Conservation (phyloP, 2,888 invertebrate species). For the Hololepta plana region DNA sequence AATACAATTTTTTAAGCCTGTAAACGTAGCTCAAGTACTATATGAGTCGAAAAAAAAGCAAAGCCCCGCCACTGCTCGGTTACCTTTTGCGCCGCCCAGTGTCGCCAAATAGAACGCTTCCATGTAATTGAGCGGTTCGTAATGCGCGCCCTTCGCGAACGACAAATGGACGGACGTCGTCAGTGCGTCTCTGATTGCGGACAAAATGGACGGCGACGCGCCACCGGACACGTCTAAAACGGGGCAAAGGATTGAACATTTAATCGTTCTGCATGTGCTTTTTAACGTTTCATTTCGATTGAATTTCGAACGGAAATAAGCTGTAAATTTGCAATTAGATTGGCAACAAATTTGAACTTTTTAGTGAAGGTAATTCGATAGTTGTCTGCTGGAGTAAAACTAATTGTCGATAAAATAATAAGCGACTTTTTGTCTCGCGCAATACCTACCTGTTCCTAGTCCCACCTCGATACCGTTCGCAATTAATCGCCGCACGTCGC, state of each 20-base stretch:
- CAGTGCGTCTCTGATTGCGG: slow-evolving; percentile 54
- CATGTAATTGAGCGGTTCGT: slow-evolving; percentile 41
- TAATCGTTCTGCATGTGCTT: no score
- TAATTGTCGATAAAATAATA: no score
- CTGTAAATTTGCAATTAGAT: no score
- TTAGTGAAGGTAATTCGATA: no score
- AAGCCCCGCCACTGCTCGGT: no score
- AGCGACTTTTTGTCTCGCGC: no score
- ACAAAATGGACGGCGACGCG: slow-evolving; percentile 54
- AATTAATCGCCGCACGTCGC: slow-evolving; percentile 51
- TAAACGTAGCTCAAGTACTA: no score
- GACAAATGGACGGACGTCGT: slow-evolving; percentile 54
- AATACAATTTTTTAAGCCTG: background rate
- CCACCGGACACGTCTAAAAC: slow-evolving; percentile 68
- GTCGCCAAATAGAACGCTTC: slow-evolving; percentile 76
- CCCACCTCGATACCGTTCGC: slow-evolving; percentile 53
- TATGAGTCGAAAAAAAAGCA: no score
- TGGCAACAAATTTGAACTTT: no score
- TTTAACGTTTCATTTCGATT: no score
- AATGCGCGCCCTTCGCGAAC: slow-evolving; percentile 25
- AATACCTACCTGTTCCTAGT: slow-evolving; percentile 58
- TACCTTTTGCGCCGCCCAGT: slow-evolving; percentile 68
- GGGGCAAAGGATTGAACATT: slow-evolving; percentile 1
- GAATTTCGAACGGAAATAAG: no score
- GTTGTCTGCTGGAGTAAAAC: slow-evolving; percentile 2